Base-by-base conservation (phyloP, 2,888 invertebrate genomes). In the Calameuta pallipes region DNA sequence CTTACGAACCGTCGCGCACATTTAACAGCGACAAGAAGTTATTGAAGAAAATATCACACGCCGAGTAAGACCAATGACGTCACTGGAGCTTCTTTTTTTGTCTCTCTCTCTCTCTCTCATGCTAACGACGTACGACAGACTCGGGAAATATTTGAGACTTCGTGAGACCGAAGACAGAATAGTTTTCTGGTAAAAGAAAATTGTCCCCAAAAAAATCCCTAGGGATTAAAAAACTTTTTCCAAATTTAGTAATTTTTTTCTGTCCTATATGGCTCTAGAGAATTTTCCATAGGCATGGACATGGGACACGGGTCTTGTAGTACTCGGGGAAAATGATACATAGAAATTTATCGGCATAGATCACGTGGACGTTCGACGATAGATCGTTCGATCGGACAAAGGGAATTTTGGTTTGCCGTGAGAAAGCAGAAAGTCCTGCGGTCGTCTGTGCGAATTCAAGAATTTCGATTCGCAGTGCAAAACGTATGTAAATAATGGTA, bases 21-120 rank as follows among this genome's bases (percentile, higher is more conserved):
- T 23, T 56, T 56, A 1, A 71, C 71, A 34, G 4, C 73, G 77
- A 79, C 83, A 83, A 84, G 85, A 85, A 85, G 83, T 84, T 80
- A 82, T 81, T 78, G 81, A 81, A 85, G 84, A 82, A 85, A 88
- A 86, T 86, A 83, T 87, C 87, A 87, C 87, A 85, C 83, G 85
- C 12, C 36, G 36, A 36, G 36, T 36, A 12, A 36, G 36, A 12
- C 36, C 36, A 0, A 79, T 85, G 87, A 87, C 85, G 84, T 73
- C 71, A 37, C 69, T 71, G 69, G 23, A 56, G 56, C 6, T 23
- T 56, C 6, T 23, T 56, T 56, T 23, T 36, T 12, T 3, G 3
- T 3, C 4, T 3, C 36, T 36, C 36, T 12, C 36, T 12, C 12
- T 37, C 37, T 37, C 37, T 36, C 13, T 1, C 71, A 3, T 34